Percentiles rank a stretch among this genome's conserved stretches.
phyloP scores from a whole-genome alignment of 2,797 vertebrate genomes.

The Cirrhinus mrigala region DNA sequence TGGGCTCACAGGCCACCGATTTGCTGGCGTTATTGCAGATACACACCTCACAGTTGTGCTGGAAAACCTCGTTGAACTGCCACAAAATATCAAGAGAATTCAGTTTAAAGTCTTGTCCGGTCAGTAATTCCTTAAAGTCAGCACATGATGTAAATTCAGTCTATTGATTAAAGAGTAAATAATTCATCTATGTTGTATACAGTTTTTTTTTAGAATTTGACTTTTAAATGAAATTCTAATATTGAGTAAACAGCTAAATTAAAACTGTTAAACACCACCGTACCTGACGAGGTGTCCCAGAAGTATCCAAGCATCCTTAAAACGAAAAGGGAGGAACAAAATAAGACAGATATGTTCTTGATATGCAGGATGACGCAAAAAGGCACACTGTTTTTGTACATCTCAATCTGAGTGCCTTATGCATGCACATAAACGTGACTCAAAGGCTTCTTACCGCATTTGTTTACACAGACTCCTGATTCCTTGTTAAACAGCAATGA shows the following conservation, averaged over 20 bases:
- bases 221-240: not conserved
- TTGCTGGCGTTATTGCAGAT: constrained; percentile 82
- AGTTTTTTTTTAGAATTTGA: no score
- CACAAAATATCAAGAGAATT: constrained; percentile 51
- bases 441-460: constrained; percentile 83
- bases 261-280: constrained; percentile 33
- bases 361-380: not conserved
- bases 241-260: not conserved
- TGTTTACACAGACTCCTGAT: constrained; percentile 85
- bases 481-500: constrained; percentile 83
- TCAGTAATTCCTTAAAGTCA: not conserved
- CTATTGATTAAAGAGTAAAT: no score
- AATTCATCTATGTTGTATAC: not conserved
- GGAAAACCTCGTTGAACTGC: constrained; percentile 88
- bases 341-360: not conserved
- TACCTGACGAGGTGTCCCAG: constrained; percentile 87
- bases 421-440: not conserved
- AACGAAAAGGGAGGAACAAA: constrained; percentile 21
- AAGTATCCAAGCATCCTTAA: constrained; percentile 91
- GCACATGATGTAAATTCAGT: not conserved
- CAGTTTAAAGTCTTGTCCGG: not conserved
- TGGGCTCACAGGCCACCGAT: constrained; percentile 81
- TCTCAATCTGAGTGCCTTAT: not conserved
- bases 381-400: not conserved
- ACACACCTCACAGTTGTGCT: constrained; percentile 88